These are phyloP conservation scores for Apotomis capreana DNA, from an alignment of 2,888 invertebrate species.

Conservation along the genomic window DNA sequence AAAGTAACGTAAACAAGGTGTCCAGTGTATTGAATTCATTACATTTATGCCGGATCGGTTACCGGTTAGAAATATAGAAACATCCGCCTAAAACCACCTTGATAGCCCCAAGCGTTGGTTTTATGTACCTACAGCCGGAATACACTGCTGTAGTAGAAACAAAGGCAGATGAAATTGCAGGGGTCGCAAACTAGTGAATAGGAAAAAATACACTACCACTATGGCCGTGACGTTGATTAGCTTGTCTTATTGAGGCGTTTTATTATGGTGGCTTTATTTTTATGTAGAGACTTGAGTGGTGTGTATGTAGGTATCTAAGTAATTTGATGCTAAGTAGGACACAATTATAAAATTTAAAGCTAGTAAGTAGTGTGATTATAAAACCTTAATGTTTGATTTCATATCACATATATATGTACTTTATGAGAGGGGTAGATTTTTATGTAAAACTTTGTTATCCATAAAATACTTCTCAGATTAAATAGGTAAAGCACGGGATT, in stretches of 20 bases:
- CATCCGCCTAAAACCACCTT: conserved; percentile 28
- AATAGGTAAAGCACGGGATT: no score
- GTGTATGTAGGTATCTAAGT: no score
- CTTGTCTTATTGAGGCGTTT: conserved; percentile 16
- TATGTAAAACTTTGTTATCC: no score
- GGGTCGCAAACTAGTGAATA: conserved; percentile 35
- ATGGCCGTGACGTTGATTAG: conserved; percentile 26
- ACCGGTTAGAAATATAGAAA: conserved; percentile 20
- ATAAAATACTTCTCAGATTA: no score
- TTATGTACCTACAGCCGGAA: conserved; percentile 13
- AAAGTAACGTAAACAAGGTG: not conserved
- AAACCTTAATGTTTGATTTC: no score
- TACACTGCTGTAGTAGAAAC: conserved; percentile 19
- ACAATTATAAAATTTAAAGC: no score
- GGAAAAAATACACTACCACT: conserved; percentile 25
- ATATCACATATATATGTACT: no score
- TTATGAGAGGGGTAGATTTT: no score
- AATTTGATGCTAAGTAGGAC: no score
- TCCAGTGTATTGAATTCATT: conserved; percentile 5
- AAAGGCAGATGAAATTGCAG: conserved; percentile 37
- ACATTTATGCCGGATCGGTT: conserved; percentile 8
- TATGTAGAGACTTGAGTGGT: no score
- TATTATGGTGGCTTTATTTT: not conserved
- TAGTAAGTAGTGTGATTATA: no score
- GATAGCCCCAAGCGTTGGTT: conserved; percentile 22